Evolutionary conservation across 2,113 vertebrate species (phyloP).

Genomic region (Leucoraja erinaceus): DNA sequence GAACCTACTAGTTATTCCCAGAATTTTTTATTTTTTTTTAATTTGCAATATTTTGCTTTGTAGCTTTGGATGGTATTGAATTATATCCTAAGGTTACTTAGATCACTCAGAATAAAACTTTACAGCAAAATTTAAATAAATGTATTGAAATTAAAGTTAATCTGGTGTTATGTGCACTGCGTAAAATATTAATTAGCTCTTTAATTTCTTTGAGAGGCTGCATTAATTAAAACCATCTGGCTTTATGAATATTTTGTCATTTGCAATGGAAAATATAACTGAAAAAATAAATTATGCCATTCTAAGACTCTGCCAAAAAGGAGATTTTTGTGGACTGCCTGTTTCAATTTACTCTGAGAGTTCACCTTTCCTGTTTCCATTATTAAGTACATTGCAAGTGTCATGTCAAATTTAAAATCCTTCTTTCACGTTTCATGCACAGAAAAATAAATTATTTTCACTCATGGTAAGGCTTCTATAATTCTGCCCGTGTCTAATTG

Average conservation of each 20-base stretch:
- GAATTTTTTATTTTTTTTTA: too few relatives aligned
- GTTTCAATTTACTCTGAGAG: slow-evolving; percentile 27
- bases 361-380: slow-evolving; percentile 26
- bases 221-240: slow-evolving; percentile 24
- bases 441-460: slow-evolving; percentile 7
- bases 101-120: neutral
- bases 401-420: slow-evolving; percentile 31
- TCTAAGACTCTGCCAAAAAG: neutral
- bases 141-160: slow-evolving; percentile 22
- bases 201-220: neutral
- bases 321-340: slow-evolving; percentile 4
- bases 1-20: too few relatives aligned
- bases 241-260: slow-evolving; percentile 35
- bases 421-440: slow-evolving; percentile 1
- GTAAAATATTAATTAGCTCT: slow-evolving; percentile 26
- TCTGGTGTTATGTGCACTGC: neutral
- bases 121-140: neutral
- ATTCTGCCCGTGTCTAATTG: neutral
- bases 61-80: neutral
- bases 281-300: neutral
- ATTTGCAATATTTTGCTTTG: too few relatives aligned
- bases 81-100: slow-evolving; percentile 4
- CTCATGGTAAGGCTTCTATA: slow-evolving; percentile 6
- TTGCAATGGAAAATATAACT: neutral
- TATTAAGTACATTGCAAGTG: slow-evolving; percentile 27